A percentile compares a stretch with the other conserved stretches of the same genome.
These are phyloP conservation scores for Cygnus buccinator DNA, from an alignment of 2,113 vertebrate genomes.

Conservation along the genomic window DNA sequence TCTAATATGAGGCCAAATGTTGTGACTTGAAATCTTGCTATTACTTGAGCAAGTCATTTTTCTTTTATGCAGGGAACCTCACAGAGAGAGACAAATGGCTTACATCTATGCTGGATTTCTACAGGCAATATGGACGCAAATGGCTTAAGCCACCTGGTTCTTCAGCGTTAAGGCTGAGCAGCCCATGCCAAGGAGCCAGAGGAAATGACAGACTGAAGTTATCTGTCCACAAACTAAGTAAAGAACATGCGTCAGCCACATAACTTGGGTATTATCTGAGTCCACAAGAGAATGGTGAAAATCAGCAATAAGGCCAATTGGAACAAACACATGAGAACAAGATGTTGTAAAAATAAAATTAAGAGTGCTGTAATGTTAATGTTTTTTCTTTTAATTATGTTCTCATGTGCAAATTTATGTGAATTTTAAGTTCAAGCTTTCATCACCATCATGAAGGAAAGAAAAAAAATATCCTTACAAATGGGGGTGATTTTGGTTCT, in stretches of 20 bases:
- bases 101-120: neutral
- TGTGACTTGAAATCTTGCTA: neutral
- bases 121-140: neutral
- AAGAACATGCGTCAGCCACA: neutral
- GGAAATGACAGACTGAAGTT: neutral
- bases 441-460: neutral
- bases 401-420: neutral
- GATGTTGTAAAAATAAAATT: neutral
- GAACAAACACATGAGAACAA: neutral
- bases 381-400: neutral
- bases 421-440: neutral
- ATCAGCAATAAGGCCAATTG: neutral
- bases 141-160: neutral
- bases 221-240: neutral
- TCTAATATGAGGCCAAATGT: neutral
- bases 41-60: neutral
- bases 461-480: neutral
- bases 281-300: neutral
- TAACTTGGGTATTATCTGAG: neutral
- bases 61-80: neutral
- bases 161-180: neutral
- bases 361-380: neutral
- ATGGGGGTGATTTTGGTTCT: neutral
- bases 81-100: neutral
- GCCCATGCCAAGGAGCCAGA: neutral